phyloP scores from a whole-genome alignment of 2,797 vertebrate genomes.

The Adelosebastes latens region DNA sequence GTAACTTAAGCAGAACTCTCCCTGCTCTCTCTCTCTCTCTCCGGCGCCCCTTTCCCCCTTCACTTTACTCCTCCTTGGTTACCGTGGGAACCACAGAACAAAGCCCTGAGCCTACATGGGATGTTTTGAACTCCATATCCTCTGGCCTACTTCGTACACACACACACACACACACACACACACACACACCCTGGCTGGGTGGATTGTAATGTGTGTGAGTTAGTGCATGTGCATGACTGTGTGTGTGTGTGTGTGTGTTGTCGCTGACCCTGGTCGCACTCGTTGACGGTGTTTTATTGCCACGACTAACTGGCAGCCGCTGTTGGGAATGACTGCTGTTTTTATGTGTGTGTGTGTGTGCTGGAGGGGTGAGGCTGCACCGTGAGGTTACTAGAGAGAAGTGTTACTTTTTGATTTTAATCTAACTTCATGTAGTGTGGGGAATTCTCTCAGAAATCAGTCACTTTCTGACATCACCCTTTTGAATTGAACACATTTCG shows the following conservation, averaged over 20 bases:
- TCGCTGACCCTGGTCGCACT: conserved; percentile 4
- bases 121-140: conserved; percentile 67
- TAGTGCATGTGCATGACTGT: not conserved
- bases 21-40: not conserved
- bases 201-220: not conserved
- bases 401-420: too few species aligned
- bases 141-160: conserved; percentile 46
- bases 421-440: not conserved
- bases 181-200: not conserved
- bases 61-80: conserved; percentile 57
- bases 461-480: too few species aligned
- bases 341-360: not conserved
- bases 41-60: conserved; percentile 1
- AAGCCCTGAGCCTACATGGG: conserved; percentile 48
- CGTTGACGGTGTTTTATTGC: not conserved
- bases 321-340: not conserved
- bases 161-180: not conserved
- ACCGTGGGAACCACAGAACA: conserved; percentile 69
- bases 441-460: too few species aligned
- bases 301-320: not conserved
- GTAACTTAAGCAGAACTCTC: conserved; percentile 22
- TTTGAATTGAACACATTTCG: too few species aligned
- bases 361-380: not conserved
- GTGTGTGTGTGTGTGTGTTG: not conserved
- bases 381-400: not conserved